Conservation (phyloP, 2,113 vertebrate genomes). For the Cheirogaleus medius region DNA sequence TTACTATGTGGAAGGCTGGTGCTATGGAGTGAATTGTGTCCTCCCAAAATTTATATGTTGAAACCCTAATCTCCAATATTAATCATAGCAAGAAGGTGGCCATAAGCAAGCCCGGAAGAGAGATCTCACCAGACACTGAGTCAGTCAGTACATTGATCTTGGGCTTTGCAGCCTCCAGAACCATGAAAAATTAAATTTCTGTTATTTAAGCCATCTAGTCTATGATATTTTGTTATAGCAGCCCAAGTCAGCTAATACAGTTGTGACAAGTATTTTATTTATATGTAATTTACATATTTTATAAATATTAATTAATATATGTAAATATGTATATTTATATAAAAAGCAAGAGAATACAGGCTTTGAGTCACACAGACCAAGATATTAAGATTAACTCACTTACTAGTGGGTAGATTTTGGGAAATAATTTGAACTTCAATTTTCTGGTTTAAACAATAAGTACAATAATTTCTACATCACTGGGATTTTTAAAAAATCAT, state of each 20-base stretch:
- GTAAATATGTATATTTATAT: neutral
- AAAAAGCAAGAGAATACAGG: neutral
- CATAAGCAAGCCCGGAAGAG: neutral
- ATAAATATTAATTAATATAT: too few relatives aligned
- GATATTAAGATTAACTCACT: neutral
- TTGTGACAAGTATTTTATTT: neutral
- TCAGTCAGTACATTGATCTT: neutral
- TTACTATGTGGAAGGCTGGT: neutral
- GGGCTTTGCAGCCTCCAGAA: neutral
- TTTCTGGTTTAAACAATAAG: neutral
- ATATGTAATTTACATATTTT: neutral
- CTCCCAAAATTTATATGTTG: neutral
- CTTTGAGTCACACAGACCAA: neutral
- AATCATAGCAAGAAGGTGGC: neutral
- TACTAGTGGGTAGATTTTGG: neutral
- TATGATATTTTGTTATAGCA: neutral
- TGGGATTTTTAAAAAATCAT: neutral
- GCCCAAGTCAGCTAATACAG: neutral
- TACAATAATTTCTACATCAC: neutral
- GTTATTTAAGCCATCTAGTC: neutral
- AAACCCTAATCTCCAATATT: neutral
- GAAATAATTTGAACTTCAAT: neutral
- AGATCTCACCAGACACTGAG: neutral
- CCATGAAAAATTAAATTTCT: neutral
- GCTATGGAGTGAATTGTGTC: neutral